These are phyloP conservation scores for Sericinus montela DNA, from an alignment of 2,888 invertebrate genomes.

Conservation along the genomic window DNA sequence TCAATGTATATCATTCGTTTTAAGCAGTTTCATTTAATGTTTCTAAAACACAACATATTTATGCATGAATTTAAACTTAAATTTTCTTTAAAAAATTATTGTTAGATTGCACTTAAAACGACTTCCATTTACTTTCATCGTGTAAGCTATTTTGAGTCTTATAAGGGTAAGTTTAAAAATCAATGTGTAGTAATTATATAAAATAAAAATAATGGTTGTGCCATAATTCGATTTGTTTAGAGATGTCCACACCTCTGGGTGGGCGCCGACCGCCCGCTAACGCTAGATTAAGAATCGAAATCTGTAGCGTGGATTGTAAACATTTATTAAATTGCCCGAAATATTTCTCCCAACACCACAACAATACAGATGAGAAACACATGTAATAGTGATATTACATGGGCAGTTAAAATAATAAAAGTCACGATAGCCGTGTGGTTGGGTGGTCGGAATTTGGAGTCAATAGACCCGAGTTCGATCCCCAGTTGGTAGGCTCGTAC, in stretches of 20 bases:
- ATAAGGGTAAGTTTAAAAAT: constrained; percentile 24
- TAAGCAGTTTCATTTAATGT: constrained; percentile 5
- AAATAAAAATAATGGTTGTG: constrained; percentile 29
- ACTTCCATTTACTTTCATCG: constrained; percentile 4
- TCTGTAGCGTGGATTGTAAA: constrained; percentile 59
- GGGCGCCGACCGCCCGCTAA: constrained; percentile 68
- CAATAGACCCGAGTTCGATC: too few relatives aligned
- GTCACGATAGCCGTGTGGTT: too few relatives aligned
- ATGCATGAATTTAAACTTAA: constrained; percentile 23
- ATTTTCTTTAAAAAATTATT: constrained; percentile 8
- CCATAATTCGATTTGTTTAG: constrained; percentile 68
- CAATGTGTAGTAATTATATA: constrained; percentile 3
- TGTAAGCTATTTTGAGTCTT: constrained; percentile 30
- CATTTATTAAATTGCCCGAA: constrained; percentile 62
- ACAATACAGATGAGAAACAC: constrained; percentile 50
- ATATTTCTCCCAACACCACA: constrained; percentile 64
- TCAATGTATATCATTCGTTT: constrained; percentile 7
- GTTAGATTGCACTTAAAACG: constrained; percentile 4
- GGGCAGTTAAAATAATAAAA: too few relatives aligned
- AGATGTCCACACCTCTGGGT: constrained; percentile 74
- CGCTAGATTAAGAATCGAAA: constrained; percentile 58
- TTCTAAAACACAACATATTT: constrained; percentile 13
- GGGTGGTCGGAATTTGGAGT: too few relatives aligned
- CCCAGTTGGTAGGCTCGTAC: too few relatives aligned
- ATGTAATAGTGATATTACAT: constrained; percentile 15